These are phyloP conservation scores for Drosophila melanica DNA, from an alignment of 1,140 invertebrate species.

Conservation along the genomic window DNA sequence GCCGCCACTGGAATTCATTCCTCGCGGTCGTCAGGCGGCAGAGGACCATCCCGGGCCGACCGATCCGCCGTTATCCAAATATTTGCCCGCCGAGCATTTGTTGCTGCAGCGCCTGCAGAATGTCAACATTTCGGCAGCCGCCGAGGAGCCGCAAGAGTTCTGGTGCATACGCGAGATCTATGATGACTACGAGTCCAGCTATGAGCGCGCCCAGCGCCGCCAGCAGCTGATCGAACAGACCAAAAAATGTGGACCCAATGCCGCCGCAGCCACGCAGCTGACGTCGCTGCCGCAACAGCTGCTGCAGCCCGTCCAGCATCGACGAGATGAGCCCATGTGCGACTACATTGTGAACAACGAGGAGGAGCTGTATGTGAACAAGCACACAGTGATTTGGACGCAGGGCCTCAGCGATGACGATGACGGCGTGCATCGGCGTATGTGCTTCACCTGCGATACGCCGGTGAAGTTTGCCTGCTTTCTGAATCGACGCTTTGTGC, in stretches of 20 bases:
- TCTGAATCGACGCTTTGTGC: slow-evolving; percentile 88
- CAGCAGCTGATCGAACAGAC: slow-evolving; percentile 64
- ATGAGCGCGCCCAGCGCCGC: slow-evolving; percentile 57
- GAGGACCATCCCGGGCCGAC: slow-evolving; percentile 89
- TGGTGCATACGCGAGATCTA: slow-evolving; percentile 88
- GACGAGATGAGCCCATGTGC: slow-evolving; percentile 66
- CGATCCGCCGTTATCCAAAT: slow-evolving; percentile 76
- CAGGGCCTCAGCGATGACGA: slow-evolving; percentile 69
- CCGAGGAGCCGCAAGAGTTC: slow-evolving; percentile 86
- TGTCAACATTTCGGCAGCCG: slow-evolving; percentile 87
- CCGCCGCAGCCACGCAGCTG: slow-evolving; percentile 60
- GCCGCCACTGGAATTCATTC: slow-evolving; percentile 90
- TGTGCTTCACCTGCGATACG: slow-evolving; percentile 91
- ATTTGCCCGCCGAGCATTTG: slow-evolving; percentile 85
- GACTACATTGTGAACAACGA: slow-evolving; percentile 86
- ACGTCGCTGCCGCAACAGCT: slow-evolving; percentile 57
- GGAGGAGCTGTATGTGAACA: slow-evolving; percentile 95
- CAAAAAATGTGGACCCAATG: slow-evolving; percentile 63
- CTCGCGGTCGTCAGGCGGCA: slow-evolving; percentile 93
- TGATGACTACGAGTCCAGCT: slow-evolving; percentile 61
- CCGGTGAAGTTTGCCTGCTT: slow-evolving; percentile 93
- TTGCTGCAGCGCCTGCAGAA: slow-evolving; percentile 89
- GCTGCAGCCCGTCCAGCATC: slow-evolving; percentile 34
- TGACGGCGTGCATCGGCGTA: slow-evolving; percentile 85
- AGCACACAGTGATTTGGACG: slow-evolving; percentile 92